A percentile compares a stretch with the other conserved stretches of the same genome.
Evolutionary conservation across 2,888 invertebrate genomes (phyloP).

Genomic region (Galeruca laticollis): DNA sequence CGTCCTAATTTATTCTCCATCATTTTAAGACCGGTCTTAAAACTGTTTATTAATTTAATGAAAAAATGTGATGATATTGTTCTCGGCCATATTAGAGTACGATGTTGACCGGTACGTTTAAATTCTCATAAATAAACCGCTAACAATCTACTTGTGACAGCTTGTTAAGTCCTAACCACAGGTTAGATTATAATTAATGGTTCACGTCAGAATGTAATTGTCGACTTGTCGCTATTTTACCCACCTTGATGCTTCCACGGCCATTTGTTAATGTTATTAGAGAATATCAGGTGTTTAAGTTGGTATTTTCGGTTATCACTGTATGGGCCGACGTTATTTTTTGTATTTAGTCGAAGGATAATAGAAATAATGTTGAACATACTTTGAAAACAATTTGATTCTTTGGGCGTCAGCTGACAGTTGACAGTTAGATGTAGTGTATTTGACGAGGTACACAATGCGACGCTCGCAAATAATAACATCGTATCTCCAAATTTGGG

Average conservation of each 20-base stretch:
- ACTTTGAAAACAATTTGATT: too few species aligned
- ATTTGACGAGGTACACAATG: too few species aligned
- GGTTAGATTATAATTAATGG: conserved; percentile 70
- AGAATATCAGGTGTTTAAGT: conserved; percentile 63
- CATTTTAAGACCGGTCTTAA: conserved; percentile 23
- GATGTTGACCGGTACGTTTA: conserved; percentile 62
- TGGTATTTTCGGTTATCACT: conserved; percentile 50
- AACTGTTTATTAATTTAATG: conserved; percentile 46
- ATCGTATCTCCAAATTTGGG: too few species aligned
- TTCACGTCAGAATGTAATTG: conserved; percentile 68
- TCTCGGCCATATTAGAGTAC: conserved; percentile 46
- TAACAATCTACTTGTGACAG: conserved; percentile 69
- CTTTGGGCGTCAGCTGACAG: too few species aligned
- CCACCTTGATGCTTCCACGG: conserved; percentile 62
- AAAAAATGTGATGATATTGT: conserved; percentile 49
- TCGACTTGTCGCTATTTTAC: conserved; percentile 67
- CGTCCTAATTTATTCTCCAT: conserved; percentile 1
- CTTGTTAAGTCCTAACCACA: conserved; percentile 70
- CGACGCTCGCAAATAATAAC: too few species aligned
- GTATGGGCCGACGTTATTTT: background rate
- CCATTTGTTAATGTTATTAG: conserved; percentile 65
- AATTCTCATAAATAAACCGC: conserved; percentile 69
- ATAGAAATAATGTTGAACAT: too few species aligned
- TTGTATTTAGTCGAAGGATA: too few species aligned
- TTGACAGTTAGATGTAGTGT: too few species aligned